Evolutionary conservation across 2,797 vertebrate species (phyloP).

Genomic region (Lindbergichthys nudifrons): DNA sequence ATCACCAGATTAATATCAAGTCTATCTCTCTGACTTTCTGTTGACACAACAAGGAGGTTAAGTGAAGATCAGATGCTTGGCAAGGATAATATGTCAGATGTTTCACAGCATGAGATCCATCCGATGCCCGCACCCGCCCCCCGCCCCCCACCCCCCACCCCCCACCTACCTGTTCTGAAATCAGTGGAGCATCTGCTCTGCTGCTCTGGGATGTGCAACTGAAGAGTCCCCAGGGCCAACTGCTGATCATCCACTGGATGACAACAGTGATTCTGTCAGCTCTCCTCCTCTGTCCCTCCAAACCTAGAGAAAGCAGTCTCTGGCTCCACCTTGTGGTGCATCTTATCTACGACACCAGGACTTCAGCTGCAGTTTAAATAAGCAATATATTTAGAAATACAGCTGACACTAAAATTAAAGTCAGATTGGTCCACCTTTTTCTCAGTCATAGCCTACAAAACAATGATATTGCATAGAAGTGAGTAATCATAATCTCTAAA

Average conservation of each 20-base stretch:
- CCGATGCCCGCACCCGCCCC: too few species aligned
- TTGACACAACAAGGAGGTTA: constrained; percentile 19
- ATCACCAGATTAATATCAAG: not conserved
- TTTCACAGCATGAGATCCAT: constrained; percentile 21
- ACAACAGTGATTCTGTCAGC: constrained; percentile 1
- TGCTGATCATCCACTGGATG: constrained; percentile 14
- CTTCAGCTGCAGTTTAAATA: not conserved
- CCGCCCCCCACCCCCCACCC: too few species aligned
- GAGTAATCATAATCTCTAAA: not conserved
- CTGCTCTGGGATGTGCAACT: constrained; percentile 3
- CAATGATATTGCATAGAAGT: not conserved
- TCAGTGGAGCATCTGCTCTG: constrained; percentile 31
- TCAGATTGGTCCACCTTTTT: not conserved
- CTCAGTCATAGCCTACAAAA: not conserved
- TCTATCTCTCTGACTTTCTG: not conserved
- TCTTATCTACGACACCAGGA: not conserved
- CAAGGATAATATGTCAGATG: not conserved
- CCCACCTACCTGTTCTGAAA: not conserved
- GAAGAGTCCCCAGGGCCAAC: not conserved
- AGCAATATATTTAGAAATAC: not conserved
- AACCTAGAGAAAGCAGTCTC: constrained; percentile 51
- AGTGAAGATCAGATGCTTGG: constrained; percentile 24
- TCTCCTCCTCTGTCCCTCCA: not conserved
- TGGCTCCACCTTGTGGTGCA: constrained; percentile 78
- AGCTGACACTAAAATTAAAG: not conserved